Evolutionary conservation across 2,888 invertebrate genomes (phyloP).

Genomic region (Netelia melanura): DNA sequence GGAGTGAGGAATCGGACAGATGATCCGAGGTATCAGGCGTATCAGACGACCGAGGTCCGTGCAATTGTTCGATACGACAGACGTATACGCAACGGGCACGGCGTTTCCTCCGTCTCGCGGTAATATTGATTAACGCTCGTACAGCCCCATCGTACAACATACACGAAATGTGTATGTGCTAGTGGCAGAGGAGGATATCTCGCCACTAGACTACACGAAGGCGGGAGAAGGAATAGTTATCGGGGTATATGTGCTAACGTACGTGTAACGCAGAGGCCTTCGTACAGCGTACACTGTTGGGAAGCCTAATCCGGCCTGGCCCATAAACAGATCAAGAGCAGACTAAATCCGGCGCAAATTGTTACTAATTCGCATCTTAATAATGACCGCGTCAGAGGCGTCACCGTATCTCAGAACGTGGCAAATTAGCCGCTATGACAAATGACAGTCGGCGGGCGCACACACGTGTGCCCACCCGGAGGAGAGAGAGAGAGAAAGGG

Average conservation of each 20-base stretch:
- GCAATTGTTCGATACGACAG: slow-evolving; percentile 69
- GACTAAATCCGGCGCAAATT: slow-evolving; percentile 84
- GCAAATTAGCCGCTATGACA: slow-evolving; percentile 85
- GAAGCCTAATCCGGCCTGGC: slow-evolving; percentile 82
- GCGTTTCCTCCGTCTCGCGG: slow-evolving; percentile 70
- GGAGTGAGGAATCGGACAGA: slow-evolving; percentile 65
- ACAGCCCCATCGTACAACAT: slow-evolving; percentile 33
- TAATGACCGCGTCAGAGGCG: slow-evolving; percentile 85
- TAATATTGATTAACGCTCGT: slow-evolving; percentile 84
- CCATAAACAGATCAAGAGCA: slow-evolving; percentile 84
- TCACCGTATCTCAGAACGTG: slow-evolving; percentile 85
- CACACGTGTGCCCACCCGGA: slow-evolving; percentile 72
- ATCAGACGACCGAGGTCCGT: slow-evolving; percentile 65
- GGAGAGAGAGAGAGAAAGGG: slow-evolving; percentile 42
- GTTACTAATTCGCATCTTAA: slow-evolving; percentile 85
- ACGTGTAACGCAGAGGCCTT: slow-evolving; percentile 82
- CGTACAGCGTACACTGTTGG: slow-evolving; percentile 72
- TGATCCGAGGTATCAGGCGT: slow-evolving; percentile 69
- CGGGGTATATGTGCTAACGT: slow-evolving; percentile 38
- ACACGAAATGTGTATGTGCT: slow-evolving; percentile 7
- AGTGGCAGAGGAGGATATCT: slow-evolving; percentile 23
- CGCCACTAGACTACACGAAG: slow-evolving; percentile 48
- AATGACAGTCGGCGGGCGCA: slow-evolving; percentile 80
- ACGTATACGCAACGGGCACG: slow-evolving; percentile 53
- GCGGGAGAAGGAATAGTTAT: slow-evolving; percentile 58